These are phyloP conservation scores for Diprion similis DNA, from an alignment of 1,140 invertebrate species.

Conservation along the genomic window DNA sequence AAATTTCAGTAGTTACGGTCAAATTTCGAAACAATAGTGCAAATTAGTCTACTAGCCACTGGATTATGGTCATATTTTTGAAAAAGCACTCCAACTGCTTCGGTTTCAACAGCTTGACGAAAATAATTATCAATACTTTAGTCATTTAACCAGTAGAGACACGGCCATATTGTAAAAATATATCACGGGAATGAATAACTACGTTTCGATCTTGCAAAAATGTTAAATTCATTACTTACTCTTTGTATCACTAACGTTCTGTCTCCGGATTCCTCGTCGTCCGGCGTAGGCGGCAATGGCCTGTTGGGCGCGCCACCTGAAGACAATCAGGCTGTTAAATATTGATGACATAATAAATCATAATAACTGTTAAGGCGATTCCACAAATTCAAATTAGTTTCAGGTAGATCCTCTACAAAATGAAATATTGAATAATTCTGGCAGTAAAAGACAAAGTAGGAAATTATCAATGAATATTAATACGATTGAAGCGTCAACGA, in stretches of 20 bases:
- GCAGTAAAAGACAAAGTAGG: no score
- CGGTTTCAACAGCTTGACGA: not conserved
- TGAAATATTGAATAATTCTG: no score
- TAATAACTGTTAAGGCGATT: not conserved
- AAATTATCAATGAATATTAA: no score
- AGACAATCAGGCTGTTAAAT: not conserved
- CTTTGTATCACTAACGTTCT: constrained; percentile 88
- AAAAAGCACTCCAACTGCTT: constrained; percentile 6
- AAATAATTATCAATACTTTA: constrained; percentile 6
- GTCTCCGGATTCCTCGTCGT: constrained; percentile 86
- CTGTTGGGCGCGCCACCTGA: constrained; percentile 83
- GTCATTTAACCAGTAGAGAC: constrained; percentile 1
- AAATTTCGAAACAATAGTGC: not conserved
- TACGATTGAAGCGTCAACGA: no score
- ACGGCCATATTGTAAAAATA: constrained; percentile 23
- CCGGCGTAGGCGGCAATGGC: constrained; percentile 92
- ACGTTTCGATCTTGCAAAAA: constrained; percentile 18
- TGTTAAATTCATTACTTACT: constrained; percentile 69
- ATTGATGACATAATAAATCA: not conserved
- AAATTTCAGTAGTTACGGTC: no score
- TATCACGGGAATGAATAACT: constrained; percentile 22
- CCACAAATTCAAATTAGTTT: no score
- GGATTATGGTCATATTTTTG: constrained; percentile 40
- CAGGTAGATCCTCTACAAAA: no score
- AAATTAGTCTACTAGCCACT: constrained; percentile 39